Base-by-base conservation (phyloP, 2,888 invertebrate genomes). In the Creontiades dilutus region DNA sequence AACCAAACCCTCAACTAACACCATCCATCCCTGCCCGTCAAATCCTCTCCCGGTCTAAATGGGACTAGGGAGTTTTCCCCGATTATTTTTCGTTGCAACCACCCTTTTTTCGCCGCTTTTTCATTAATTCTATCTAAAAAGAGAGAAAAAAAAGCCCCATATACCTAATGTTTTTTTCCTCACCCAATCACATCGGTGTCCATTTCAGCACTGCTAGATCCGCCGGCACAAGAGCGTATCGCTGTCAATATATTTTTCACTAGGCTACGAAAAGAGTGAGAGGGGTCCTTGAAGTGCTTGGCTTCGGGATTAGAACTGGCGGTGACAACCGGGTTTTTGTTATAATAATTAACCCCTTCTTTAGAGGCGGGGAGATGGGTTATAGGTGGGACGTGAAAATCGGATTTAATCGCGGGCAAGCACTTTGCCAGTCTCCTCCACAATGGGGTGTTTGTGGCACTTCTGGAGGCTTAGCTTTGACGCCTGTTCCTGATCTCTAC, bases 361-460 rank as follows among this genome's bases (percentile, higher is more conserved):
- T 57, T 57, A 57, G n/a, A 5, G 57, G 14, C 52, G 52, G 52
- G 52, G 16, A 52, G 16, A 52, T 12, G 14, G 52, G 52, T 52
- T 52, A 2, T 52, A 57, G 57, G 57, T 57, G 57, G 57, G n/a
- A n/a, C 19, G 57, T 57, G 57, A 57, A 57, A 57, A 57, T 57
- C n/a, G 57, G 14, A n/a, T 57, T 57, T 57, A 57, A 57, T 57
- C 19, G 57, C 57, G 57, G 57, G 57, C n/a, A 57, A n/a, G 37
- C 19, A n/a, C 57, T 57, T 16, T 57, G 57, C 19, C 37, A 37
- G 57, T 14, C n/a, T n/a, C 16, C 0, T 1, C n/a, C n/a, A 57
- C 57, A 57, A 57, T 57, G 57, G 57, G 57, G 57, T 57, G 57
- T 57, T 57, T 57, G 57, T 57, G 57, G 57, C 57, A 57, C 57